Base-by-base conservation (phyloP, 2,888 invertebrate species). In the Mactromeris polynyma region DNA sequence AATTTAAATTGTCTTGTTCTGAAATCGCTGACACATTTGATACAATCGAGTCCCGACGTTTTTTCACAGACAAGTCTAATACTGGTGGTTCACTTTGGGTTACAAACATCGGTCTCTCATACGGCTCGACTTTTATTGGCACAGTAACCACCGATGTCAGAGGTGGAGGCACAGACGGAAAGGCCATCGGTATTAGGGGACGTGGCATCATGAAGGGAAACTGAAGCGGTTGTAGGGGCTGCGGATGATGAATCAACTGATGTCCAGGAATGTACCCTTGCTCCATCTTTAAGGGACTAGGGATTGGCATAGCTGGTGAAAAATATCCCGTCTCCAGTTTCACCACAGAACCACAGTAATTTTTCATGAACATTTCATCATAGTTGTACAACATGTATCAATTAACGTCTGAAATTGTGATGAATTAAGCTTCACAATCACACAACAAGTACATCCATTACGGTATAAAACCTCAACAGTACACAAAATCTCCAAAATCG, bases 31-130 rank as follows among this genome's bases (percentile, higher is more conserved):
- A 86, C 4, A 73, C n/a, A 40, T 86, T 86, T 51, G 86, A 86
- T 21, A 81, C 7, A 6, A 36, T 86, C 6, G 91, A 91, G 77
- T 89, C 87, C 77, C 78, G 46, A 42, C 87, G 83, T 42, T 88
- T 89, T 83, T 87, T 89, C 79, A 92, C 46, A 11, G 92, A 92
- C 54, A 92, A 87, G 46, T 92, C 92, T 85, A 92, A 87, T 26
- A 92, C 86, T 58, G 90, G 89, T 38, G 87, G 81, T 38, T 86
- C 84, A 58, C 33, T 38, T 40, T 58, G 33, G 38, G 38, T 77
- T 54, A 79, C 73, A 46, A 40, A 78, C 84, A 84, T 54, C 3
- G 69, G 64, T 51, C 26, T n/a, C 2, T 58, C 38, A 31, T 21
- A 73, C 17, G 42, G 69, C 33, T 84, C 84, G 14, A 46, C 21